These are phyloP conservation scores for Mycetomoellerius zeteki DNA, from an alignment of 1,140 invertebrate genomes.

Conservation along the genomic window DNA sequence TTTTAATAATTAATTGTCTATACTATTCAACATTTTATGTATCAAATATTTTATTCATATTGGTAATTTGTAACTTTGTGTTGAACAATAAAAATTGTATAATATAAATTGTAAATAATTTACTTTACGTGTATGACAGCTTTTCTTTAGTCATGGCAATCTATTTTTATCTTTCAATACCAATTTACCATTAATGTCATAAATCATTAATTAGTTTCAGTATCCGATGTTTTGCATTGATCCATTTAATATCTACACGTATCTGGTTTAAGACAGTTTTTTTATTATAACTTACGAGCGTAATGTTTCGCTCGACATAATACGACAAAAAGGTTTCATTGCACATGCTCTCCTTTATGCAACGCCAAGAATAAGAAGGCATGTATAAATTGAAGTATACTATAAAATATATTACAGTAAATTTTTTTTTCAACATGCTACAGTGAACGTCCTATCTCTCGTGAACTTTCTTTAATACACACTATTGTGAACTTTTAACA, in stretches of 20 bases:
- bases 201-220: constrained; percentile 3
- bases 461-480: not conserved
- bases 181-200: not conserved
- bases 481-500: constrained; percentile 20
- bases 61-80: not conserved
- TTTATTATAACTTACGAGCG: not conserved
- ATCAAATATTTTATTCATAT: not conserved
- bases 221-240: not conserved
- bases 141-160: not conserved
- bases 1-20: not conserved
- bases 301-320: not conserved
- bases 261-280: not conserved
- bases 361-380: not conserved
- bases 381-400: not conserved
- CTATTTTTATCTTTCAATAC: not conserved
- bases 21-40: not conserved
- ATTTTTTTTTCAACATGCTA: not conserved
- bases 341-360: not conserved
- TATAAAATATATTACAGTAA: not conserved
- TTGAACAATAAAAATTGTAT: not conserved
- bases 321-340: constrained; percentile 7
- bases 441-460: not conserved
- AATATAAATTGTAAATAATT: not conserved
- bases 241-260: not conserved
- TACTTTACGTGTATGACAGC: not conserved